Base-by-base conservation (phyloP, 2,797 vertebrate genomes). In the Percopsis omiscomaycus region DNA sequence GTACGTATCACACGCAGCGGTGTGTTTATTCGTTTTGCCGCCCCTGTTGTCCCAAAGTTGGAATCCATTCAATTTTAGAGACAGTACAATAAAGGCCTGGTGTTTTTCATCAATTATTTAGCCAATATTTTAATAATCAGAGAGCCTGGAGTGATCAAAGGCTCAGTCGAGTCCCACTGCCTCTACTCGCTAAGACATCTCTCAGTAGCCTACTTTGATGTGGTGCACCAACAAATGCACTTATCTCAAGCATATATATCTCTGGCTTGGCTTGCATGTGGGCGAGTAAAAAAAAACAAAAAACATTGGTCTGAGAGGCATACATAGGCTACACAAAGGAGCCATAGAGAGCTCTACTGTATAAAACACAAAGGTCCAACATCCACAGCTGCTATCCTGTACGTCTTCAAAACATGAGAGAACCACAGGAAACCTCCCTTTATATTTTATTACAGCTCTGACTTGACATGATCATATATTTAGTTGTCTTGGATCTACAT, bases 71-170 rank as follows among this genome's bases (percentile, higher is more conserved):
- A 75, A 81, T 89, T 89, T 86, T 80, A 84, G 84, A 85, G 78
- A 56, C 74, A 81, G 86, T 89, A 93, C 91, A 92, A 92, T 92
- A 86, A 86, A 89, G 80, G 82, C 83, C 88, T 90, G 83, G 86
- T 87, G 84, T 89, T 93, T 92, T 89, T 88, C 93, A 93, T 93
- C 90, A 93, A 94, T 93, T 93, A 94, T 94, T 93, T 89, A 93
- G 92, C 81, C 85, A 91, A 92, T 93, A 92, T 93, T 93, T 92
- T 92, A 93, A 93, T 93, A 91, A 93, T 93, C 89, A 91, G 86
- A 91, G 91, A 88, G 89, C 90, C 88, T 72, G 84, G 73, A 75
- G 89, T 91, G 91, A 94, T 94, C 92, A 94, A 93, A 94, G 92
- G 78, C 78, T 66, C 27, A 68, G 87, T 85, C 65, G 48, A 89